Evolutionary conservation across 1,140 invertebrate species (phyloP).

Genomic region (Agrilus planipennis): DNA sequence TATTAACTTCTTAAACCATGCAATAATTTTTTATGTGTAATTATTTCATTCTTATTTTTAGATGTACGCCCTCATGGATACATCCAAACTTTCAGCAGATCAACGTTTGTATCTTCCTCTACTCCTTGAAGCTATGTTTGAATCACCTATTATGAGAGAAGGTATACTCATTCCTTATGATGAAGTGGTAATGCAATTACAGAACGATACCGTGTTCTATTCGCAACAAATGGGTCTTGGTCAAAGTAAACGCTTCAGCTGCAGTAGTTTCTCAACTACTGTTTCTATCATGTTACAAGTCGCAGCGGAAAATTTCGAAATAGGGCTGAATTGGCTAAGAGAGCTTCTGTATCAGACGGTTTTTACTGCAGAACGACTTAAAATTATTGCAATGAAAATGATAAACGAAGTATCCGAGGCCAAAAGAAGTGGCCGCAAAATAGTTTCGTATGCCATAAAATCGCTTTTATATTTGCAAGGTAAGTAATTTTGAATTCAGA

Average conservation of each 20-base stretch:
- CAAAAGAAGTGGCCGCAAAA: constrained; percentile 50
- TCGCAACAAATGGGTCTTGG: constrained; percentile 46
- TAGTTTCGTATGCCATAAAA: constrained; percentile 49
- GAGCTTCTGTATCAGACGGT: constrained; percentile 61
- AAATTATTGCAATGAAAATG: constrained; percentile 63
- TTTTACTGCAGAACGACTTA: constrained; percentile 59
- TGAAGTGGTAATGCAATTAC: constrained; percentile 60
- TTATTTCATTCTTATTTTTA: constrained; percentile 37
- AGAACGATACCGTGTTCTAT: constrained; percentile 55
- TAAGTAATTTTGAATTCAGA: constrained; percentile 25
- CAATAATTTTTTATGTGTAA: too few species aligned
- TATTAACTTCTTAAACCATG: neutral
- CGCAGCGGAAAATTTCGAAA: constrained; percentile 62
- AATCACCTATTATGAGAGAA: constrained; percentile 46
- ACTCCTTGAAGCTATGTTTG: constrained; percentile 56
- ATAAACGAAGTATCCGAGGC: constrained; percentile 60
- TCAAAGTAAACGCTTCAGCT: constrained; percentile 17
- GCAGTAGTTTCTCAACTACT: constrained; percentile 50
- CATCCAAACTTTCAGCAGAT: constrained; percentile 43
- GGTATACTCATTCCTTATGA: constrained; percentile 53
- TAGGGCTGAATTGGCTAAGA: constrained; percentile 62
- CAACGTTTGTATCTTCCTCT: constrained; percentile 60
- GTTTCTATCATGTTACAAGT: constrained; percentile 45
- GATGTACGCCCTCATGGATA: constrained; percentile 60
- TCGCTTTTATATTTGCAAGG: constrained; percentile 49